phyloP scores from a whole-genome alignment of 2,797 vertebrate genomes.

The Loriculus beryllinus region DNA sequence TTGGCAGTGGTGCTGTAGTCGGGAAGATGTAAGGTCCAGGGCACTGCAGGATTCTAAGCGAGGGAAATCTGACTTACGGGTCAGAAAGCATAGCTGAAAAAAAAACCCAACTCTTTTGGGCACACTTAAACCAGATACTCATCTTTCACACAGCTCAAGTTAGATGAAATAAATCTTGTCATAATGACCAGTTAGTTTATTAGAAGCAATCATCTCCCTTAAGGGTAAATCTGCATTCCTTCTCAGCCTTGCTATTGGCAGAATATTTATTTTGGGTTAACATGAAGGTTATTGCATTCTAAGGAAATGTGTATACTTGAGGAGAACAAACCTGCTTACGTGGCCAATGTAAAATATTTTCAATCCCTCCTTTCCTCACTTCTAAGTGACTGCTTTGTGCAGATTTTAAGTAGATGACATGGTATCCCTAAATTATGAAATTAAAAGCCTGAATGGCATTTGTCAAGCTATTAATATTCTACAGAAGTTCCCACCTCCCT shows the following conservation, averaged over 20 bases:
- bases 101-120: background rate
- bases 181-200: background rate
- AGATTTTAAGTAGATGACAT: background rate
- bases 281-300: background rate
- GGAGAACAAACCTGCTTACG: background rate
- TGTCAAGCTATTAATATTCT: background rate
- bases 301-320: background rate
- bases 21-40: background rate
- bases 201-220: background rate
- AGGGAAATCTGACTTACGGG: background rate
- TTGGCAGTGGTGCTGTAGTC: background rate
- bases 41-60: background rate
- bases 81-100: background rate
- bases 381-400: background rate
- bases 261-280: background rate
- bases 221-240: background rate
- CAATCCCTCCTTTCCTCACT: background rate
- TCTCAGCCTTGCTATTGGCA: background rate
- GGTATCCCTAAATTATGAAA: background rate
- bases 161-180: background rate
- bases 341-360: background rate
- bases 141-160: accelerated
- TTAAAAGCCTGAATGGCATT: background rate
- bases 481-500: background rate
- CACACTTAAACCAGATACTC: background rate